Evolutionary conservation across 2,113 vertebrate species (phyloP), one percentile per base, ranked within the genome.

Genomic region (Andinoacara biseriatus): DNA sequence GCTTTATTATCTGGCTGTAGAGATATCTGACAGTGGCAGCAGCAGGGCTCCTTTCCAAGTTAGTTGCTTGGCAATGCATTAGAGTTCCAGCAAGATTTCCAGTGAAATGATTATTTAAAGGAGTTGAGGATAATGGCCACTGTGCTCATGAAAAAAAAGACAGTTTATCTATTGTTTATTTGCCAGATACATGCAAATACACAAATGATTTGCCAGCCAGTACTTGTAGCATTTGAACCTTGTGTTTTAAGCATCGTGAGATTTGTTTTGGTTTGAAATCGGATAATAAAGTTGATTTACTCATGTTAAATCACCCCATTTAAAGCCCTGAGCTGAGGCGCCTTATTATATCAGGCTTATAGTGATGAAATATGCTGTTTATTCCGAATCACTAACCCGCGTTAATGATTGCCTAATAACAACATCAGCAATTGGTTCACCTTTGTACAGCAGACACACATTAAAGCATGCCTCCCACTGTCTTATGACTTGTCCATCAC

Each of bases 381-480:
- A 17, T 14, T 54, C 67, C 49, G 13, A 40, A 85, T 74, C 84
- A 89, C 79, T 85, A 89, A 82, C 83, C 89, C 49, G 62, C 61
- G 90, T 90, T 91, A 95, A 94, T 94, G 86, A 94, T 94, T 93
- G 79, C 75, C 91, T 76, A 89, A 92, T 93, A 92, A 93, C 90
- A 86, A 77, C 89, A 90, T 40, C 76, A 89, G 88, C 87, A 57
- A 93, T 90, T 85, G 88, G 78, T 93, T 94, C 92, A 95, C 95
- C 93, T 95, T 93, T 95, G 94, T 86, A 91, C 94, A 80, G 76
- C 86, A 82, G 87, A 79, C 91, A 87, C 81, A 82, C 86, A 91
- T 80, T 76, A 80, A 89, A 57, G 86, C 90, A 59, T 85, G 90
- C 85, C 89, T 86, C 72, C 83, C 89, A 78, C 80, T 59, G 78